Evolutionary conservation across 2,113 vertebrate genomes (phyloP).

Genomic region (Carollia perspicillata): DNA sequence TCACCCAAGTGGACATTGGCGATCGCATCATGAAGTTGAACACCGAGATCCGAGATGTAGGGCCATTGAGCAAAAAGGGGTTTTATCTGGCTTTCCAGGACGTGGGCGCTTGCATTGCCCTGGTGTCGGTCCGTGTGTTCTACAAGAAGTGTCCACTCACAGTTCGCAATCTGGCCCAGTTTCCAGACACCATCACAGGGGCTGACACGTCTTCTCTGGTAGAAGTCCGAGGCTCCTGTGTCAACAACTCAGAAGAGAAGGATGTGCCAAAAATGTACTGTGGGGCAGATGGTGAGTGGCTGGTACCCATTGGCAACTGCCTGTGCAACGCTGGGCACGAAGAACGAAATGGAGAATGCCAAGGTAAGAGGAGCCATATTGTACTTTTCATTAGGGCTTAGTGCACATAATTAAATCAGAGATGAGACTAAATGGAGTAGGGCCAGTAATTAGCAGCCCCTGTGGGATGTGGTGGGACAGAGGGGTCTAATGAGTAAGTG

Average conservation of each 20-base stretch:
- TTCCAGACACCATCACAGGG: slow-evolving; percentile 96
- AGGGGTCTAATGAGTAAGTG: slow-evolving; percentile 81
- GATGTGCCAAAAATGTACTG: slow-evolving; percentile 99
- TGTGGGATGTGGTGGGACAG: slow-evolving; percentile 83
- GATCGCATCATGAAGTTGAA: slow-evolving; percentile 99
- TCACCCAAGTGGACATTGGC: slow-evolving; percentile 98
- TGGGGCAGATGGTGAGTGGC: slow-evolving; percentile 97
- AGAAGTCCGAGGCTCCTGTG: slow-evolving; percentile 96
- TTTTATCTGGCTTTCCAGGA: slow-evolving; percentile 99
- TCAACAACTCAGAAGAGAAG: slow-evolving; percentile 97
- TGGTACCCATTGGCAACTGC: slow-evolving; percentile 99
- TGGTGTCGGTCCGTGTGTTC: slow-evolving; percentile 96
- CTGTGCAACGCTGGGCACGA: slow-evolving; percentile 96
- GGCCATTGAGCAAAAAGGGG: slow-evolving; percentile 90
- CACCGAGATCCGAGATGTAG: slow-evolving; percentile 95
- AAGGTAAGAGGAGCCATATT: slow-evolving; percentile 88
- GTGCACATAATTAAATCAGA: slow-evolving; percentile 83
- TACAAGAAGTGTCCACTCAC: slow-evolving; percentile 97
- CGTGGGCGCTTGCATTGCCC: slow-evolving; percentile 96
- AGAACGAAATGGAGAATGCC: slow-evolving; percentile 93
- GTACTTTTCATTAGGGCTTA: slow-evolving; percentile 78
- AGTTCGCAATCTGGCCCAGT: slow-evolving; percentile 95
- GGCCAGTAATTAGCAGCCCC: slow-evolving; percentile 88
- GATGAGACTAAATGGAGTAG: slow-evolving; percentile 86
- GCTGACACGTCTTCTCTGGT: slow-evolving; percentile 97